phyloP scores from a whole-genome alignment of 1,140 invertebrate genomes.

The Nasonia giraulti region DNA sequence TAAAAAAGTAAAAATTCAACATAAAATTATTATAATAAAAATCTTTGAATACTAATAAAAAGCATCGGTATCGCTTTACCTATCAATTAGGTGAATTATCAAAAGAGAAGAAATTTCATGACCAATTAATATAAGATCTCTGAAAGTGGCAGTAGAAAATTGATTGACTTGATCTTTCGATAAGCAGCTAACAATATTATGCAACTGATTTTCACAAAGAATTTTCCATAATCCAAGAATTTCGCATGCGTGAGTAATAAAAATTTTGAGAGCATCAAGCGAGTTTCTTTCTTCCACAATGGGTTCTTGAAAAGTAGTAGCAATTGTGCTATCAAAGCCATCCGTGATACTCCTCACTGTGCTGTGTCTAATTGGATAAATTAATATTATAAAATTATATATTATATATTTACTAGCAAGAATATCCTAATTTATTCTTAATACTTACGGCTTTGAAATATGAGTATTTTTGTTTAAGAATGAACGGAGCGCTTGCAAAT shows the following conservation, averaged over 20 bases:
- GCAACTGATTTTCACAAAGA: slow-evolving; percentile 93
- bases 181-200: slow-evolving; percentile 82
- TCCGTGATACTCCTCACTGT: slow-evolving; percentile 63
- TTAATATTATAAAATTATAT: not conserved
- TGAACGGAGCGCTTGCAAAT: slow-evolving; percentile 78
- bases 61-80: slow-evolving; percentile 57
- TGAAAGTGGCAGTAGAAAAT: slow-evolving; percentile 80
- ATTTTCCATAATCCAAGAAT: slow-evolving; percentile 96
- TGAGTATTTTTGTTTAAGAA: slow-evolving; percentile 81
- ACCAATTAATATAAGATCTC: slow-evolving; percentile 89
- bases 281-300: slow-evolving; percentile 83
- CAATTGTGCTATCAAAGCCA: slow-evolving; percentile 67
- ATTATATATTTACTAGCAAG: not conserved
- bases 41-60: not conserved
- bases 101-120: slow-evolving; percentile 86
- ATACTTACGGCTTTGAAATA: slow-evolving; percentile 67
- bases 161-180: slow-evolving; percentile 78
- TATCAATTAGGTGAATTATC: slow-evolving; percentile 85
- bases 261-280: slow-evolving; percentile 83
- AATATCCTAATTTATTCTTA: not conserved
- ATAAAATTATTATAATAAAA: not conserved
- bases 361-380: slow-evolving; percentile 54
- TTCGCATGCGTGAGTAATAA: slow-evolving; percentile 89
- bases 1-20: slow-evolving; percentile 56
- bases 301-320: slow-evolving; percentile 70